These are phyloP conservation scores for Zaprionus tsacasi DNA, from an alignment of 1,140 invertebrate genomes.

Conservation along the genomic window DNA sequence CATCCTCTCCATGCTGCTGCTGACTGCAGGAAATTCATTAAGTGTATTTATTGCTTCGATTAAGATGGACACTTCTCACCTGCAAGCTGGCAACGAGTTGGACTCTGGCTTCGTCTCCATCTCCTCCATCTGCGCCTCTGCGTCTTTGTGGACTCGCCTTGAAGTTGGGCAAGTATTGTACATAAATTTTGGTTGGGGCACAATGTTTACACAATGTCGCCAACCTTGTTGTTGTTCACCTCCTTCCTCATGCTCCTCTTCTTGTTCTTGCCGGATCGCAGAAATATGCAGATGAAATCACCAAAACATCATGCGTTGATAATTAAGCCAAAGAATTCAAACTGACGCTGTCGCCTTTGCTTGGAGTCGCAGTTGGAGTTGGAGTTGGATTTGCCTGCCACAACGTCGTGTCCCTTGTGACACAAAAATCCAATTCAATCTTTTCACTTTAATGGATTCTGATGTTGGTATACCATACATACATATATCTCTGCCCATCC, in stretches of 20 bases:
- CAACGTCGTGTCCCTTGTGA: conserved; percentile 30
- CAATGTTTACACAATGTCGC: conserved; percentile 80
- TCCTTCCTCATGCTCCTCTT: conserved; percentile 10
- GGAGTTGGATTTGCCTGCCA: conserved; percentile 28
- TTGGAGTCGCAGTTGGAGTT: conserved; percentile 12
- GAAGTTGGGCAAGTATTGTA: conserved; percentile 57
- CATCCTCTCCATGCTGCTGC: conserved; percentile 15
- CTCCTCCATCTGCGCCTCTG: neutral
- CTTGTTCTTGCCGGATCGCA: conserved; percentile 26
- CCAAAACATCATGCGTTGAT: conserved; percentile 80
- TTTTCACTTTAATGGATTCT: conserved; percentile 79
- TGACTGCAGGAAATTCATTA: conserved; percentile 81
- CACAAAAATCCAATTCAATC: conserved; percentile 74
- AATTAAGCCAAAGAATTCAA: conserved; percentile 79
- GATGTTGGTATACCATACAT: conserved; percentile 28
- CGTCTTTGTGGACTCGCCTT: conserved; percentile 18
- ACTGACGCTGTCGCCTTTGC: conserved; percentile 62
- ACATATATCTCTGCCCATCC: conserved; percentile 8
- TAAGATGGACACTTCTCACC: conserved; percentile 82
- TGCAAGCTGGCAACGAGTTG: conserved; percentile 49
- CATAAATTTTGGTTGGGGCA: conserved; percentile 74
- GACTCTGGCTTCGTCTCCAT: conserved; percentile 21
- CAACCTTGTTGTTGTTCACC: conserved; percentile 34
- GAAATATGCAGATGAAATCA: conserved; percentile 80
- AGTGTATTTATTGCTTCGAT: conserved; percentile 83